Base-by-base conservation (phyloP, 1,140 invertebrate species). In the Diplogasteroides magnus region DNA sequence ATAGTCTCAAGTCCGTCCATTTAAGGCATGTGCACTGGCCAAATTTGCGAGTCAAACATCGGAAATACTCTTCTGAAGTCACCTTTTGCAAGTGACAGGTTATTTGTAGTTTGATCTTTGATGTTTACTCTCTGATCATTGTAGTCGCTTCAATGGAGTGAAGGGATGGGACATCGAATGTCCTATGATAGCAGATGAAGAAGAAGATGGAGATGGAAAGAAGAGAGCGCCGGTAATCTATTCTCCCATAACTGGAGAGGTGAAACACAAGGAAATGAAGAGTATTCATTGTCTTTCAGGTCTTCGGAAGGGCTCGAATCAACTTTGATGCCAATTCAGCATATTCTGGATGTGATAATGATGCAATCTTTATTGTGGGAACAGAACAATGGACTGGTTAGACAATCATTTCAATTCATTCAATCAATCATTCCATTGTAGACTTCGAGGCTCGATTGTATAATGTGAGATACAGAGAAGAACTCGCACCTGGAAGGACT, bases 11-110 rank as follows among this genome's bases (percentile, higher is more conserved):
- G 1, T 31, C 31, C 32, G n/a, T 28, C 15, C 25, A 15, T 64
- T 76, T 75, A 58, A 81, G 79, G 79, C 65, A 82, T 83, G 77
- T 82, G 80, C 60, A 83, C 80, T 15, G 82, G 82, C 15, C 81
- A 83, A 65, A 82, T 82, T 26, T 82, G 80, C 61, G 81, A 83
- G 64, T 80, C 81, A 2, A 82, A 82, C 63, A 64, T 59, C 31
- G 69, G 68, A n/a, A 82, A 82, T 60, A 37, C 57, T 1, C 65
- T 83, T 14, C 66, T 81, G 6, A 79, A 79, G 23, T 68, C 65
- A 15, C 72, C 80, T 14, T 81, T 81, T 48, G 74, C 76, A 66
- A 37, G 64, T 61, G 72, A 82, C 56, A 81, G 66, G 80, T 80
- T 37, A 75, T 62, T 59, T 25, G 19, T 72, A 15, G 15, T 55